Conservation (phyloP, 2,888 invertebrate genomes). For the Cataglyphis livida region DNA sequence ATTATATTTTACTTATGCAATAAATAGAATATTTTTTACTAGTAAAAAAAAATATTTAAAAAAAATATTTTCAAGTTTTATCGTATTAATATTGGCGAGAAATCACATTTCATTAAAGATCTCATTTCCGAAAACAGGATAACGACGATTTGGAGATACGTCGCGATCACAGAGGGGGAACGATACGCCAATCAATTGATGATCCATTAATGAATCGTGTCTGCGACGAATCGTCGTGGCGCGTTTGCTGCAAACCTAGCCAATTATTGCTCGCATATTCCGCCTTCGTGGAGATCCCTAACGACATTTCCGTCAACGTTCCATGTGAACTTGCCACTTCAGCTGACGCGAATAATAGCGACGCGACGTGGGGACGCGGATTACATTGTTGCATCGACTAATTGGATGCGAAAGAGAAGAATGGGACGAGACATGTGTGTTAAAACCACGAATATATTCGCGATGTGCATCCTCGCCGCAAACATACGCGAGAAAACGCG, state of each 20-base stretch:
- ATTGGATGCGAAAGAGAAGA: conserved; percentile 63
- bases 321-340: conserved; percentile 56
- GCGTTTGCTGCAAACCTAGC: conserved; percentile 25
- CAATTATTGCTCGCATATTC: conserved; percentile 62
- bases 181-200: conserved; percentile 13
- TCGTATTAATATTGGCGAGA: neutral
- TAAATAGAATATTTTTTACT: neutral
- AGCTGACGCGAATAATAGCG: conserved; percentile 49
- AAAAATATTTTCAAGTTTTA: neutral
- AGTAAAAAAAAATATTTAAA: neutral
- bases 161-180: neutral
- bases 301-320: conserved; percentile 58
- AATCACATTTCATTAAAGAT: neutral
- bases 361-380: neutral
- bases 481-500: neutral
- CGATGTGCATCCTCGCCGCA: neutral
- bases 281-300: conserved; percentile 56
- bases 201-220: conserved; percentile 7
- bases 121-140: neutral
- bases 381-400: conserved; percentile 71
- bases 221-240: conserved; percentile 4
- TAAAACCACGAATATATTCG: neutral
- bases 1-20: neutral
- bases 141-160: neutral
- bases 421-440: neutral